Conservation (phyloP, 1,140 invertebrate species). For the Colletes latitarsis region DNA sequence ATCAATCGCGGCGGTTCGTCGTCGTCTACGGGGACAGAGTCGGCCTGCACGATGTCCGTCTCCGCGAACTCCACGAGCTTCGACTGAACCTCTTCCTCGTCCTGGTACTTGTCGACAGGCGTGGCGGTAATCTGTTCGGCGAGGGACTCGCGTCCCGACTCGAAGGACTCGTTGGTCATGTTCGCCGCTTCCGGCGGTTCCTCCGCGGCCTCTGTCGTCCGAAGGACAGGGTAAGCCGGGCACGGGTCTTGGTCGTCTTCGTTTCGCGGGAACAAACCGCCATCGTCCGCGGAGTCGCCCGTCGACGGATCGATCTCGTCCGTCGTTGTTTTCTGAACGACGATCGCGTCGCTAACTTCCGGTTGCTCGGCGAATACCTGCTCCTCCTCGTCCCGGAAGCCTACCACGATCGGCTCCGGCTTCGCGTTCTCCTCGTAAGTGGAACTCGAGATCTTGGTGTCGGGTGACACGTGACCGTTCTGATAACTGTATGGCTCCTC, state of each 20-base stretch:
- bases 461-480: conserved; percentile 66
- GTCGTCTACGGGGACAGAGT: background rate
- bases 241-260: conserved; percentile 23
- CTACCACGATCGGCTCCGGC: conserved; percentile 10
- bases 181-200: background rate
- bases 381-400: conserved; percentile 50
- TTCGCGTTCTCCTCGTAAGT: conserved; percentile 8
- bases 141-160: background rate
- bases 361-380: conserved; percentile 34
- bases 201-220: background rate
- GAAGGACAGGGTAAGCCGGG: background rate
- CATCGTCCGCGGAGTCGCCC: background rate
- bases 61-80: background rate
- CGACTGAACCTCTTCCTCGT: conserved; percentile 39
- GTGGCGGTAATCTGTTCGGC: background rate
- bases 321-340: conserved; percentile 40
- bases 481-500: conserved; percentile 70
- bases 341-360: conserved; percentile 29
- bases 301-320: conserved; percentile 17
- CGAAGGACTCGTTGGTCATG: background rate
- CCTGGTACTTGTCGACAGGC: conserved; percentile 48
- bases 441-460: conserved; percentile 6
- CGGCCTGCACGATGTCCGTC: background rate
- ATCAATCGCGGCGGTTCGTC: background rate
- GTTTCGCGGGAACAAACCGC: background rate